These are phyloP conservation scores for Liasis olivaceus DNA, from an alignment of 2,797 vertebrate species.

Conservation along the genomic window DNA sequence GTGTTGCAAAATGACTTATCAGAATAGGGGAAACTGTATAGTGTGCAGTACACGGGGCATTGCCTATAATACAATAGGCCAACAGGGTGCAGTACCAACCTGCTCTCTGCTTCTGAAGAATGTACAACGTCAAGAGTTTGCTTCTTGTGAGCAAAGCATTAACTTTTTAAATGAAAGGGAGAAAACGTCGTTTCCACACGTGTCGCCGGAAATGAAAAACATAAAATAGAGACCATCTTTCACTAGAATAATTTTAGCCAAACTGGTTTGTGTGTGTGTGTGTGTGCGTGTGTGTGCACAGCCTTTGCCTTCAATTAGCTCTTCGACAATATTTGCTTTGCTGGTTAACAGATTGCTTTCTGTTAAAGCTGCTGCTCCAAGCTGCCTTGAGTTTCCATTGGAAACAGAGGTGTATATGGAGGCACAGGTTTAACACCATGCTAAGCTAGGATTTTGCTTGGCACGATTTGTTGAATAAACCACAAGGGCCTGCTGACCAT, in stretches of 20 bases:
- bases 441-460: too few species aligned
- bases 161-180: conserved; percentile 3
- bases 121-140: accelerated
- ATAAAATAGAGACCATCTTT: neutral
- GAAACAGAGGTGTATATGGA: neutral
- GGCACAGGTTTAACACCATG: too few species aligned
- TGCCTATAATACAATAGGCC: conserved; percentile 21
- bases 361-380: neutral
- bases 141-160: neutral
- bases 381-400: neutral
- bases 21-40: conserved; percentile 20
- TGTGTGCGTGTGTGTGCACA: neutral
- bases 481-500: too few species aligned
- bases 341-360: neutral
- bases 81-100: conserved; percentile 72
- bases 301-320: neutral
- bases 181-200: neutral
- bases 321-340: neutral
- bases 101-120: neutral
- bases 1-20: neutral
- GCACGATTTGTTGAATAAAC: too few species aligned
- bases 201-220: neutral
- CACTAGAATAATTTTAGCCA: neutral
- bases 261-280: too few species aligned
- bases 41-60: conserved; percentile 18